Evolutionary conservation across 2,113 vertebrate genomes (phyloP), one percentile per base, ranked within the genome.

Genomic region (Proterorhinus semilunaris): DNA sequence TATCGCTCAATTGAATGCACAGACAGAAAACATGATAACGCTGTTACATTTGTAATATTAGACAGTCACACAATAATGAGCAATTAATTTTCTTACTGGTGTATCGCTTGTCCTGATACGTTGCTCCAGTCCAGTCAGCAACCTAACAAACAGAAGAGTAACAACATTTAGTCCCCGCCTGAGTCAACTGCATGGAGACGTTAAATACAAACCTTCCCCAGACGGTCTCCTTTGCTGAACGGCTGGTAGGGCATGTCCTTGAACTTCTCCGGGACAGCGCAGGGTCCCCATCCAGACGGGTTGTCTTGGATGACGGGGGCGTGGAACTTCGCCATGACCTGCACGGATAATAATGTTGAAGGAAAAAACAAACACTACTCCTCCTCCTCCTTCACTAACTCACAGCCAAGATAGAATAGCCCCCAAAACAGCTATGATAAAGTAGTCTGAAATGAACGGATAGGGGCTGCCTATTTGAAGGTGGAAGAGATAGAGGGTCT

Each of bases 201-300:
- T 36, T 36, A 2, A 13, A 16, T 6, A 16, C 70, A 50, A 85
- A 98, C 97, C 96, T 99, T 99, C 54, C 98, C 98, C 45, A 99
- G 92, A 7, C 97, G 94, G 71, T 99, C 98, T 78, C 97, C 98
- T 88, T 99, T 99, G 80, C 98, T 99, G 90, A 99, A 99, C 0
- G 98, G 98, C 90, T 99, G 98, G 87, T 99, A 99, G 0, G 98
- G 98, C 98, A 99, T 99, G 74, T 99, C 97, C 83, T 94, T 95
- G 75, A 98, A 99, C 84, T 98, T 98, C 54, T 99, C 98, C 0
- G 98, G 98, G 36, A 99, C 94, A 0, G 98, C 98, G n/a, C 98
- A 99, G 0, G 98, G 97, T 66, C 98, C 98, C 98, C 98, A 99
- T 58, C 98, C 98, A 0, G 95, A 95, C 0, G 95, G 95, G 82